Evolutionary conservation across 2,888 invertebrate genomes (phyloP), one percentile per base, ranked within the genome.

Genomic region (Hermaeophaga mercurialis): DNA sequence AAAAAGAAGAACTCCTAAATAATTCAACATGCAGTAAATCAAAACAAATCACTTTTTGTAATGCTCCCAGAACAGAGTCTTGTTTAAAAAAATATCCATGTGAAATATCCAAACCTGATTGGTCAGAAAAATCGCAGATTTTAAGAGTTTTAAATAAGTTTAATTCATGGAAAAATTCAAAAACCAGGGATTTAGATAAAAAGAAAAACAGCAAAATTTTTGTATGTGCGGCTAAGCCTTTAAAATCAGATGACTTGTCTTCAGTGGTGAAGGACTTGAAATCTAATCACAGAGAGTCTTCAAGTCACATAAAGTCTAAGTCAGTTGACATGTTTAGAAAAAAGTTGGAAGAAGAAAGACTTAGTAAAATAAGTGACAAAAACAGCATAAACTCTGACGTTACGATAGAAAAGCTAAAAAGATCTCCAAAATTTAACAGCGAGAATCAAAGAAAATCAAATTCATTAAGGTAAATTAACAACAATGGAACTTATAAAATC

Each of bases 171-270:
- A 15, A 11, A 15, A 17, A 36, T 2, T 36, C 17, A 17, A 31
- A 31, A 31, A 31, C 11, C 4, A 12, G 12, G 12, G 31, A 31
- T 15, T 7, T 17, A 9, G 5, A 36, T 31, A 14, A 12, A 14
- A 33, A 12, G 11, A 33, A 33, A 12, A 14, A 44, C 6, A 14
- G 6, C 1, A 28, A 28, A 4, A 2, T 44, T 28, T 44, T 28
- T 11, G 8, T 44, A 11, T 15, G 17, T 6, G 18, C 44, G 6
- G n/a, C 31, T 8, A 45, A 45, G 33, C 45, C 45, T 18, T n/a
- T 33, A 18, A 8, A 33, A 31, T 4, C 18, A 2, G n/a, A 31
- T 18, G 45, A 45, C 12, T 11, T 45, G 0, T 11, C 11, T 6
- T 26, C 9, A 9, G 22, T 45, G 9, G 11, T 45, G 4, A 7